Percentiles rank a stretch among this genome's conserved stretches.
These are phyloP conservation scores for Oxyscelio sp. DNA, from an alignment of 2,888 invertebrate genomes.

Conservation along the genomic window DNA sequence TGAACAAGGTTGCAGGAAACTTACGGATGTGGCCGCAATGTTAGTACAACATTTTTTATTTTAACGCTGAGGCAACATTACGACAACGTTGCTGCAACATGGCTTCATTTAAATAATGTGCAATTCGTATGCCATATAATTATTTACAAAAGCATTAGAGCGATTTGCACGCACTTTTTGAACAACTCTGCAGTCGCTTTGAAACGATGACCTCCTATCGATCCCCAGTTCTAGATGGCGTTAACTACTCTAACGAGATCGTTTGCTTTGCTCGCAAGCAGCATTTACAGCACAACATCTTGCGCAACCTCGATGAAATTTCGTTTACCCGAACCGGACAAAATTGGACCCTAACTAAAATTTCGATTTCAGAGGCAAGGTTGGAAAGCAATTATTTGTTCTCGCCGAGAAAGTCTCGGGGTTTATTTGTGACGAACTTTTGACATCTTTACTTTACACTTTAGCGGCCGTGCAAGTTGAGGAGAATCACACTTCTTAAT, in stretches of 20 bases:
- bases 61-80: no score
- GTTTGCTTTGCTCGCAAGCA: slow-evolving; percentile 34
- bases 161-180: slow-evolving; percentile 48
- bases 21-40: no score
- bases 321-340: no score
- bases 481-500: slow-evolving; percentile 66
- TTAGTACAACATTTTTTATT: no score
- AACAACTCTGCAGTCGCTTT: slow-evolving; percentile 28
- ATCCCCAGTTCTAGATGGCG: slow-evolving; percentile 45
- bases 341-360: no score
- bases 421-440: slow-evolving; percentile 52
- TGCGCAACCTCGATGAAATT: neutral
- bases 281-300: slow-evolving; percentile 25
- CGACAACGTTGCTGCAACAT: no score
- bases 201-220: slow-evolving; percentile 47
- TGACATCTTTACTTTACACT: slow-evolving; percentile 39
- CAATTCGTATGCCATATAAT: no score
- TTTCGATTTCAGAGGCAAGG: no score
- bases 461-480: slow-evolving; percentile 37
- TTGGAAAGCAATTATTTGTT: slow-evolving; percentile 34
- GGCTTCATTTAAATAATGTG: no score
- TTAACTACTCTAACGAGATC: slow-evolving; percentile 39
- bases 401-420: neutral
- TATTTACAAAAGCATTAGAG: no score
- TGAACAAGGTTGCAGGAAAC: no score